A percentile compares a stretch with the other conserved stretches of the same genome.
phyloP scores from a whole-genome alignment of 2,113 vertebrate genomes.

The Chlamydotis undulata region DNA sequence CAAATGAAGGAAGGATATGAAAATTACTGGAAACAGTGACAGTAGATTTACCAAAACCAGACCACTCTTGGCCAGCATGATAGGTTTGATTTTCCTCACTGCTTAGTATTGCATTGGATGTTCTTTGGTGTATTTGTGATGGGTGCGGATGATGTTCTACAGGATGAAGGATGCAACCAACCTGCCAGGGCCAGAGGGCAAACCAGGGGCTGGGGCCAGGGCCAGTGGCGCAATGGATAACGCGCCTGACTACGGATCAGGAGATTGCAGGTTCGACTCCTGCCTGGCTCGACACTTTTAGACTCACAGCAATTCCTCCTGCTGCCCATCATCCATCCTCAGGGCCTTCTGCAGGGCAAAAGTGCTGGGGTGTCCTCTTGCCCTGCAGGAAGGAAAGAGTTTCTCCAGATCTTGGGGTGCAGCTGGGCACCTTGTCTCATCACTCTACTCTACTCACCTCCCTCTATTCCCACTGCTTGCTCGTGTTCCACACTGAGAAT shows the following conservation, averaged over 20 bases:
- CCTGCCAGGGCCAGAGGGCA: fast-evolving
- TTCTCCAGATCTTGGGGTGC: neutral
- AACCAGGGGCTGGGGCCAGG: fast-evolving
- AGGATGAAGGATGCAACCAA: fast-evolving
- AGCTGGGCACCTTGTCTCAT: neutral
- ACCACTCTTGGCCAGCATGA: fast-evolving
- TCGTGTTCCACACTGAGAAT: neutral
- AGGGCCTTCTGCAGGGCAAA: neutral
- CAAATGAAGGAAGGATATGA: neutral
- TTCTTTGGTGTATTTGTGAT: neutral
- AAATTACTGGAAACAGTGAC: neutral
- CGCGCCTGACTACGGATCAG: constrained; percentile 20
- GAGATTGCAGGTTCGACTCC: constrained; percentile 19
- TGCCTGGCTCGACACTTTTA: constrained; percentile 31
- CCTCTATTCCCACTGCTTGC: neutral
- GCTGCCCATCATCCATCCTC: neutral
- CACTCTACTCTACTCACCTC: neutral
- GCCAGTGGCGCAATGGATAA: constrained; percentile 18
- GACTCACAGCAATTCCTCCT: fast-evolving
- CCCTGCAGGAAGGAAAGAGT: neutral
- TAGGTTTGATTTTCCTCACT: fast-evolving
- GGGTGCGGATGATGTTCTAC: neutral
- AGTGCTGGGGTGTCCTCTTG: neutral
- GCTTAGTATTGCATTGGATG: neutral
- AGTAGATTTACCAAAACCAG: fast-evolving